Percentiles rank a stretch among this genome's conserved stretches.
These are phyloP conservation scores for Sericinus montela DNA, from an alignment of 2,888 invertebrate genomes.

Conservation along the genomic window DNA sequence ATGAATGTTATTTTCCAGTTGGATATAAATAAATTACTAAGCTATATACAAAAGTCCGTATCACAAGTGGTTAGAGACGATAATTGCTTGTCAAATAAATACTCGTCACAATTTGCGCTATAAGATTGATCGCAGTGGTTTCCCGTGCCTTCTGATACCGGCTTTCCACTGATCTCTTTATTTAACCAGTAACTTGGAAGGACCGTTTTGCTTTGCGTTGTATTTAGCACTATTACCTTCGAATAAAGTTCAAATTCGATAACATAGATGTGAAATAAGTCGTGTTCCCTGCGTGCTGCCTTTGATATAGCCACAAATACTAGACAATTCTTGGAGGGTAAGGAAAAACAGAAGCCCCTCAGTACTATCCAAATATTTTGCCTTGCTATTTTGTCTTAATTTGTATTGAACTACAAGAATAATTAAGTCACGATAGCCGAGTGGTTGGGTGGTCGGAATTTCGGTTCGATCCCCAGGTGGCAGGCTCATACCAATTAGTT, in stretches of 20 bases:
- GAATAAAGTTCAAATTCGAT: constrained; percentile 20
- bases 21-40: constrained; percentile 8
- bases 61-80: constrained; percentile 24
- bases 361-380: not conserved
- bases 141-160: constrained; percentile 36
- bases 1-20: constrained; percentile 11
- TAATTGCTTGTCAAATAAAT: constrained; percentile 25
- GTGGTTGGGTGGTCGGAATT: no score
- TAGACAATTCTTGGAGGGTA: constrained; percentile 10
- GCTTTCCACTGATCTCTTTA: constrained; percentile 48
- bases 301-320: constrained; percentile 20
- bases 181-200: constrained; percentile 33
- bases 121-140: constrained; percentile 43
- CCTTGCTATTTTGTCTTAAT: not conserved
- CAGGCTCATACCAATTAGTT: no score
- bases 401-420: no score
- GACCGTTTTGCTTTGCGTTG: constrained; percentile 22
- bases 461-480: no score
- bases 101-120: constrained; percentile 16
- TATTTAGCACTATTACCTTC: constrained; percentile 10
- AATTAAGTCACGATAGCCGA: no score
- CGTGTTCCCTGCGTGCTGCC: constrained; percentile 25
- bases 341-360: constrained; percentile 21
- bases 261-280: constrained; percentile 4
- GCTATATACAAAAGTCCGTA: constrained; percentile 18